Evolutionary conservation across 1,140 invertebrate genomes (phyloP), one percentile per base, ranked within the genome.

Genomic region (Subanguina moxae): DNA sequence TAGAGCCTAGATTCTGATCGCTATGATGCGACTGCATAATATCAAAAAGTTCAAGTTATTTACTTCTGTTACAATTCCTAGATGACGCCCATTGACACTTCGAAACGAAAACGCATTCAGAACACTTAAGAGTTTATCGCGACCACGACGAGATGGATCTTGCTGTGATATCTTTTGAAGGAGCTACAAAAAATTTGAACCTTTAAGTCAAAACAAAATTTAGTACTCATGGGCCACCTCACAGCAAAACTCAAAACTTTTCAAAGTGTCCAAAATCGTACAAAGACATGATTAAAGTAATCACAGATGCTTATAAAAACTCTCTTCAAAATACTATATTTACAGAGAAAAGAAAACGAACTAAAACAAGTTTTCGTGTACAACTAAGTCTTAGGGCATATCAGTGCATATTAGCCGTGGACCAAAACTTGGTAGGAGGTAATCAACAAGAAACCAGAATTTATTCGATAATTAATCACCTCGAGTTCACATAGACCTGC

Each of bases 401-500:
- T 13, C n/a, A 45, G 43, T 45, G 43, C 11, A 45, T 45, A 45
- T n/a, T 13, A 13, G 43, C 43, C 43, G 11, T 45, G n/a, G n/a
- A n/a, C n/a, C n/a, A n/a, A n/a, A n/a, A n/a, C 43, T 45, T 45
- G 11, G 11, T n/a, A 13, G n/a, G 43, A 45, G n/a, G 43, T 45
- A 45, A 13, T 11, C n/a, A 45, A 45, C 11, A 11, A 45, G 11
- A 45, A 45, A 45, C 43, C 11, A 45, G n/a, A 45, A n/a, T 45
- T 45, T 45, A 45, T 45, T 13, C 11, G 11, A 45, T 13, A 52
- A 57, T 69, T 48, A 69, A 27, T 42, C 19, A 61, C 73, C 32
- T 56, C 95, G 77, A 97, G 97, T 87, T 98, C 95, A 87, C 98
- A 95, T 76, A 95, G 84, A 61, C 95, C 95, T 28, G 94, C 96